Conservation (phyloP, 2,888 invertebrate genomes). For the Calephelis perditalis region DNA sequence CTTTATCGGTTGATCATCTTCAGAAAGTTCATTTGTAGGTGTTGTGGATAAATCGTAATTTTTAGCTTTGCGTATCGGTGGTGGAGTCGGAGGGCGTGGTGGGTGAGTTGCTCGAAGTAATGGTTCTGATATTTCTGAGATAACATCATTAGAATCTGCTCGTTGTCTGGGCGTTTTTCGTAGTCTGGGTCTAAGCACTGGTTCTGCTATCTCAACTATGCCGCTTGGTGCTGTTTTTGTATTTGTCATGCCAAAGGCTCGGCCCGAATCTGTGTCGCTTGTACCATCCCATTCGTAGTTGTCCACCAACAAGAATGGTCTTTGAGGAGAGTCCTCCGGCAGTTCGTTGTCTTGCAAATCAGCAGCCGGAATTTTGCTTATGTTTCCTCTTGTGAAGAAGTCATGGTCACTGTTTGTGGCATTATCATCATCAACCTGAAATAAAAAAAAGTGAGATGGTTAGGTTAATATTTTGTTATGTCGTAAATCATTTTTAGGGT, state of each 20-base stretch:
- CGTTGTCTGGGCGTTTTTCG: constrained; percentile 74
- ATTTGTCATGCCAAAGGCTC: constrained; percentile 80
- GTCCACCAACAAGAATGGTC: constrained; percentile 60
- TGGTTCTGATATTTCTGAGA: constrained; percentile 82
- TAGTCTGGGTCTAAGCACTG: constrained; percentile 81
- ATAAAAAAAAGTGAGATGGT: constrained; percentile 14
- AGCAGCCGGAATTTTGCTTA: constrained; percentile 43
- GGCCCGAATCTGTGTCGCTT: constrained; percentile 71
- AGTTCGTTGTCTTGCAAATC: constrained; percentile 65
- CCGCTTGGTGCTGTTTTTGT: constrained; percentile 63
- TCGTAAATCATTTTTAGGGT: too few relatives aligned
- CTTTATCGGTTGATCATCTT: constrained; percentile 53
- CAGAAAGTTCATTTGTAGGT: constrained; percentile 54
- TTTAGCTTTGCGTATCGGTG: constrained; percentile 57
- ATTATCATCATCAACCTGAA: constrained; percentile 45
- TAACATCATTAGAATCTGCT: constrained; percentile 65
- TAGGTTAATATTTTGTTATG: too few relatives aligned
- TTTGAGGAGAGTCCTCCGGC: constrained; percentile 56
- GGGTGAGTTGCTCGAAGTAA: constrained; percentile 73
- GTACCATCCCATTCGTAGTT: constrained; percentile 72
- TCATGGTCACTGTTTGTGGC: constrained; percentile 41
- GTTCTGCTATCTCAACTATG: constrained; percentile 84
- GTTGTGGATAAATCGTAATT: constrained; percentile 66
- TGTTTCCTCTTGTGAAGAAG: constrained; percentile 38
- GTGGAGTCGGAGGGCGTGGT: constrained; percentile 46